phyloP scores from a whole-genome alignment of 2,888 invertebrate genomes.

The Homarus gammarus region DNA sequence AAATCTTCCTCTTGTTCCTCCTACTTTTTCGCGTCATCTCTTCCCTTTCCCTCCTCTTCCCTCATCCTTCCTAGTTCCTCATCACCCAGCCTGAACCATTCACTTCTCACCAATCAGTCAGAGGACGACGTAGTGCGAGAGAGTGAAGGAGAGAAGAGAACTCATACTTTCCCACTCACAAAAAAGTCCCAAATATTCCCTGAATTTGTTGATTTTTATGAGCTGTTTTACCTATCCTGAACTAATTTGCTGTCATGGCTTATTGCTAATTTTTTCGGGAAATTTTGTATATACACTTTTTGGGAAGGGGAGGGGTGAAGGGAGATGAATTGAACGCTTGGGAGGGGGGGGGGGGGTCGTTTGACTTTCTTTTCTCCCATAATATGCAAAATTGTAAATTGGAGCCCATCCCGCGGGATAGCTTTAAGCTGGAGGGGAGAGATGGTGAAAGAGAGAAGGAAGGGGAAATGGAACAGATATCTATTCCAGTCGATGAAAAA shows the following conservation, averaged over 20 bases:
- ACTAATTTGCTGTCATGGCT: background rate
- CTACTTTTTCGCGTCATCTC: no score
- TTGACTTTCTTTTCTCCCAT: conserved; percentile 9
- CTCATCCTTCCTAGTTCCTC: background rate
- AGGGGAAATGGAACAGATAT: conserved; percentile 8
- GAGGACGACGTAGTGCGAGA: background rate
- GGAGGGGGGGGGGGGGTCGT: background rate
- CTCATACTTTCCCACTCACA: background rate
- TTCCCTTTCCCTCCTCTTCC: background rate
- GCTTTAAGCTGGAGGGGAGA: background rate
- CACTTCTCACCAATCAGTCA: background rate
- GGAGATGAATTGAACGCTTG: background rate
- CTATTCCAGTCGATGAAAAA: background rate
- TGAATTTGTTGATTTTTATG: conserved; percentile 1
- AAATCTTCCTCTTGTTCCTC: no score
- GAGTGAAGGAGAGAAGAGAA: background rate
- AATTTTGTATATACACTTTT: background rate
- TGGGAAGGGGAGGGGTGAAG: background rate
- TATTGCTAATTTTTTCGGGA: background rate
- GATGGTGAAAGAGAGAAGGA: background rate
- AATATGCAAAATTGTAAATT: conserved; percentile 32
- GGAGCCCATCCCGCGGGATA: background rate
- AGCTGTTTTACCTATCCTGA: background rate
- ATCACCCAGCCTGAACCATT: background rate
- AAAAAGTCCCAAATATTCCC: background rate